These are phyloP conservation scores for Romanogobio albipinnatus DNA, from an alignment of 2,113 vertebrate genomes.

Conservation along the genomic window DNA sequence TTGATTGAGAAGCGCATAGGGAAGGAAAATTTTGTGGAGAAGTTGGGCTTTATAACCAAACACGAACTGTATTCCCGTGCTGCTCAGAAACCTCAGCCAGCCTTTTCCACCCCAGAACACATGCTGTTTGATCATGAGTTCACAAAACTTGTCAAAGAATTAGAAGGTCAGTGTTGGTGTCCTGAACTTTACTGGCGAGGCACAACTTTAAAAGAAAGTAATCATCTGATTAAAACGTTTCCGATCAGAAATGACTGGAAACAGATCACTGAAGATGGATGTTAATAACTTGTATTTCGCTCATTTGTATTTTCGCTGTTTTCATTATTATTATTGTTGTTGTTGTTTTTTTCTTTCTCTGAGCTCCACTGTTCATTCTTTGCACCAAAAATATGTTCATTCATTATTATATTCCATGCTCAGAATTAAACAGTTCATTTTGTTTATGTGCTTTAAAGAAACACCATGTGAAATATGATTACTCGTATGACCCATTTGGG, in stretches of 20 bases:
- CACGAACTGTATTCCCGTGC: slow-evolving; percentile 96
- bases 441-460: neutral
- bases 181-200: neutral
- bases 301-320: too few species aligned
- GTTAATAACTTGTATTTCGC: too few species aligned
- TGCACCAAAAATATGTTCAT: neutral
- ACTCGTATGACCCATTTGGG: neutral
- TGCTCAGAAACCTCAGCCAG: slow-evolving; percentile 93
- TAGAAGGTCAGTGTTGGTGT: slow-evolving; percentile 85
- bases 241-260: too few species aligned
- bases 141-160: slow-evolving; percentile 94
- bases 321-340: neutral
- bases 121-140: slow-evolving; percentile 99
- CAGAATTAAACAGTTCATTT: neutral
- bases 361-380: neutral
- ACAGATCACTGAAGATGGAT: too few species aligned
- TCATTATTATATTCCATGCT: neutral
- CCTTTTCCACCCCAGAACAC: slow-evolving; percentile 89
- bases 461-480: neutral
- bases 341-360: neutral
- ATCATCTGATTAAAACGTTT: too few species aligned
- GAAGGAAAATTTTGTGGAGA: slow-evolving; percentile 97
- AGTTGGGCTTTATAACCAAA: slow-evolving; percentile 94
- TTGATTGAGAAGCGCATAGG: slow-evolving; percentile 97
- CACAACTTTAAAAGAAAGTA: too few species aligned